Evolutionary conservation across 2,888 invertebrate species (phyloP).

Genomic region (Tuberolachnus salignus): DNA sequence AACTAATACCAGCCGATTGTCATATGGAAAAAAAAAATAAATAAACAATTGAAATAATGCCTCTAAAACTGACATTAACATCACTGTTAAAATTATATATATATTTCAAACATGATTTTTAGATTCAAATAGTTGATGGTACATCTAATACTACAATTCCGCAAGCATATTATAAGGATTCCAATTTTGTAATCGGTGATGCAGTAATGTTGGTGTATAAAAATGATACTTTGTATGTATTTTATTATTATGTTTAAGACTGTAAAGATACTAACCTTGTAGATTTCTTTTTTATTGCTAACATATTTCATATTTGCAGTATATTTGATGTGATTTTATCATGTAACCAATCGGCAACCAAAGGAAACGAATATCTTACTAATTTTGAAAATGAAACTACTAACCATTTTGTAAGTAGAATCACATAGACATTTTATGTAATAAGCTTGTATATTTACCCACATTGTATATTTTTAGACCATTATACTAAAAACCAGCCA

Average conservation of each 20-base stretch:
- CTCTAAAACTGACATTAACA: too few relatives aligned
- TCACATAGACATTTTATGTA: neutral
- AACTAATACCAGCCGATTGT: too few relatives aligned
- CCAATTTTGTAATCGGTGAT: conserved; percentile 12
- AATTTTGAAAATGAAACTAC: conserved; percentile 18
- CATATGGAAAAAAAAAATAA: too few relatives aligned
- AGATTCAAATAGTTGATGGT: conserved; percentile 27
- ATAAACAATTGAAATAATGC: too few relatives aligned
- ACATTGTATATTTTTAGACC: neutral
- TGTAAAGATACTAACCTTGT: neutral
- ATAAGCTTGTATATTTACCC: neutral
- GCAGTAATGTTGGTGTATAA: conserved; percentile 18
- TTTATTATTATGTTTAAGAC: neutral
- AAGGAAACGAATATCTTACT: conserved; percentile 34
- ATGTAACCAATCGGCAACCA: conserved; percentile 24
- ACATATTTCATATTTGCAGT: conserved; percentile 1
- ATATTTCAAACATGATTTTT: conserved; percentile 8
- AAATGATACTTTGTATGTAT: conserved; percentile 24
- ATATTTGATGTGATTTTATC: conserved; percentile 39
- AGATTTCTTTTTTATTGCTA: neutral
- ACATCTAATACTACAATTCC: conserved; percentile 2
- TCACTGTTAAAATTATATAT: too few relatives aligned
- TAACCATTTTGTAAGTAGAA: conserved; percentile 27
- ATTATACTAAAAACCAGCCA: conserved; percentile 33
- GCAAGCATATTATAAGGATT: conserved; percentile 22